These are phyloP conservation scores for Lasioglossum zephyrum DNA, from an alignment of 2,888 invertebrate species.

Conservation along the genomic window DNA sequence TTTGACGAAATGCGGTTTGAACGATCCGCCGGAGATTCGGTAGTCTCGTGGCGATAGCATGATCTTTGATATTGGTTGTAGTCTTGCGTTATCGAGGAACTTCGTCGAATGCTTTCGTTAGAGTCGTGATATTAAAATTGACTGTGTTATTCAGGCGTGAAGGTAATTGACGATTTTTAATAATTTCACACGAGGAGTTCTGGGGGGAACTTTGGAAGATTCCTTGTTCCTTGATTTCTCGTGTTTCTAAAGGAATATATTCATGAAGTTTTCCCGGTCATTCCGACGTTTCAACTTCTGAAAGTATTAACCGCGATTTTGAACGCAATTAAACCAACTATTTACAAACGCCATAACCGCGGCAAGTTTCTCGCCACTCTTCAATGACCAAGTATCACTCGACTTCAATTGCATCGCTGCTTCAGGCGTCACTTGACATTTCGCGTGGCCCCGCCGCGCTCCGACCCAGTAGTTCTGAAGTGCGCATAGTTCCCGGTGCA, in stretches of 20 bases:
- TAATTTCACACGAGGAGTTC: too few species aligned
- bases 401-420: slow-evolving; percentile 43
- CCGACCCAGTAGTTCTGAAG: slow-evolving; percentile 21
- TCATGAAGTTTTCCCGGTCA: rapidly evolving
- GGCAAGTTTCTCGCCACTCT: slow-evolving; percentile 1
- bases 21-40: background rate
- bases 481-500: background rate
- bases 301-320: background rate
- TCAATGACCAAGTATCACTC: slow-evolving; percentile 17
- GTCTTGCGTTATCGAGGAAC: background rate
- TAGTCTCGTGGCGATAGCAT: background rate
- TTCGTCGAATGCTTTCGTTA: too few species aligned
- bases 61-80: background rate
- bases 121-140: too few species aligned
- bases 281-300: background rate
- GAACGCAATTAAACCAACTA: background rate
- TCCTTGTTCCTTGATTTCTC: background rate
- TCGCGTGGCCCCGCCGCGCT: slow-evolving; percentile 19
- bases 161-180: background rate
- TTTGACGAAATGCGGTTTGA: background rate
- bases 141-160: background rate
- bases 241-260: background rate
- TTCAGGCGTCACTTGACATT: slow-evolving; percentile 36
- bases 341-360: background rate
- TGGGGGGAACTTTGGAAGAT: background rate